phyloP scores from a whole-genome alignment of 2,113 vertebrate species.

The Thamnaconus septentrionalis region DNA sequence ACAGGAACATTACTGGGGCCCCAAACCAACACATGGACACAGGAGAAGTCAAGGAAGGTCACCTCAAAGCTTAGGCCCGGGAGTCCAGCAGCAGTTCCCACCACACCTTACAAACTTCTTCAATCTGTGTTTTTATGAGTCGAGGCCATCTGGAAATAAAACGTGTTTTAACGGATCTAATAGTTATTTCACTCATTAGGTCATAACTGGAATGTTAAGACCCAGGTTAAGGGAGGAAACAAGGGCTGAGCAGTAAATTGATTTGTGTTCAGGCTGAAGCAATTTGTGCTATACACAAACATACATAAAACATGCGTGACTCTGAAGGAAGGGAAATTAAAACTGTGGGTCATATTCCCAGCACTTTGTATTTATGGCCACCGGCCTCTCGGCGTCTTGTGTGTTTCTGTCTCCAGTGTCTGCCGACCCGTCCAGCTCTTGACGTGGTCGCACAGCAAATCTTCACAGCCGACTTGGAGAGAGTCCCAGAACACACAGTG shows the following conservation, averaged over 20 bases:
- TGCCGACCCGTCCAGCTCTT: not conserved
- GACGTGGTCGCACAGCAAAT: not conserved
- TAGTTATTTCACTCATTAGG: not conserved
- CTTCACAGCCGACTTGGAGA: not conserved
- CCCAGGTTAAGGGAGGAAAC: not conserved
- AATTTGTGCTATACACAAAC: too few species aligned
- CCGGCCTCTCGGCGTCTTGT: not conserved
- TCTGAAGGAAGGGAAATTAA: too few species aligned
- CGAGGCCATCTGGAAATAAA: not conserved
- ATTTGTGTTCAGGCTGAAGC: too few species aligned
- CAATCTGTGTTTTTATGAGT: not conserved
- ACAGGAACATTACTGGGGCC: conserved; percentile 80
- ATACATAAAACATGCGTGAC: too few species aligned
- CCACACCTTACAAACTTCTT: not conserved
- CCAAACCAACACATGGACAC: conserved; percentile 76
- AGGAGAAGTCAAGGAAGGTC: conserved; percentile 70
- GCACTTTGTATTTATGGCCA: not conserved
- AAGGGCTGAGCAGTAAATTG: not conserved
- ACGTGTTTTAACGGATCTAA: not conserved
- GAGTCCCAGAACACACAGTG: not conserved
- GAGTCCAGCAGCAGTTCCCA: not conserved
- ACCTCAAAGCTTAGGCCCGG: not conserved
- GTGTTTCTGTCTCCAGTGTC: not conserved
- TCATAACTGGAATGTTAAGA: not conserved
- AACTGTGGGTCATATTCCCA: too few species aligned